Conservation (phyloP, 2,113 vertebrate genomes). For the Orcinus orca region DNA sequence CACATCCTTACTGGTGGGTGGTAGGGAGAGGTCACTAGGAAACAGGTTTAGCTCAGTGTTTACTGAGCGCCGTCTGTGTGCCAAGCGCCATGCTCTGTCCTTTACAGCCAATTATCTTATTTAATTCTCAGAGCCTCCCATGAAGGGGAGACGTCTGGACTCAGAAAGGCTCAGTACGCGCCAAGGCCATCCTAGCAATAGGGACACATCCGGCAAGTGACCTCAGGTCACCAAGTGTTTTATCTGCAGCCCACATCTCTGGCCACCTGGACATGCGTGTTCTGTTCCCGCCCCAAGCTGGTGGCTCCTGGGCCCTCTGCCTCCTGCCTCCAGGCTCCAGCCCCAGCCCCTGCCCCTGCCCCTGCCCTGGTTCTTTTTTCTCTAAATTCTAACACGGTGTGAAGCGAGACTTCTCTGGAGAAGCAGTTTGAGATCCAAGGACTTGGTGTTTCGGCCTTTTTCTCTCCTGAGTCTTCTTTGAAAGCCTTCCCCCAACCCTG, state of each 20-base stretch:
- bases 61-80: background rate
- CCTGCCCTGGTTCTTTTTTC: constrained; percentile 10
- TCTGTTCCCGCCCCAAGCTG: background rate
- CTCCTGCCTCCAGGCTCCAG: background rate
- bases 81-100: background rate
- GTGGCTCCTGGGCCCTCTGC: background rate
- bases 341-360: background rate
- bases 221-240: background rate
- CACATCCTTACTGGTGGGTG: background rate
- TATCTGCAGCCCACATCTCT: background rate
- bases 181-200: background rate
- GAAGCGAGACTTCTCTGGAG: constrained; percentile 45
- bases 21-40: background rate
- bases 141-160: background rate
- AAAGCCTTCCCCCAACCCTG: constrained; percentile 11
- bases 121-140: background rate
- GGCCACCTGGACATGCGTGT: background rate
- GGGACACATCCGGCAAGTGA: background rate
- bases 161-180: background rate
- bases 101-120: background rate
- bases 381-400: background rate
- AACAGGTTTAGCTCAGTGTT: background rate
- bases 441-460: constrained; percentile 16
- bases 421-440: constrained; percentile 64
- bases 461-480: constrained; percentile 47